These are phyloP conservation scores for Peromyscus eremicus DNA, from an alignment of 2,797 vertebrate genomes.

Conservation along the genomic window DNA sequence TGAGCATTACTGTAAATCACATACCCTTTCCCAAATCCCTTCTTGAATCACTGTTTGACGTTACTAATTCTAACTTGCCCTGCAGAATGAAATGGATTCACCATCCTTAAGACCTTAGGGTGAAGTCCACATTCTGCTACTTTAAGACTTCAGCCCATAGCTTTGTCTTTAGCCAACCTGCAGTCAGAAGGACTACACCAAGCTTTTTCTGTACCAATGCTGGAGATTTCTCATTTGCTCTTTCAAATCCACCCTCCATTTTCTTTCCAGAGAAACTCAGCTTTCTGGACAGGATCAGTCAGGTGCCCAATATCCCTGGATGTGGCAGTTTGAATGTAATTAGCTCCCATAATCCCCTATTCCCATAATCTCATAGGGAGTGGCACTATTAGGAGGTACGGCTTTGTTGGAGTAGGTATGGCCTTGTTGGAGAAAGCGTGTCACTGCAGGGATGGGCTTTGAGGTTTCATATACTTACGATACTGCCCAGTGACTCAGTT, in stretches of 20 bases:
- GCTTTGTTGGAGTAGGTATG: background rate
- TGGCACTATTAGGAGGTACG: background rate
- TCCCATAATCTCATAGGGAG: background rate
- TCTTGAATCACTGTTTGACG: background rate
- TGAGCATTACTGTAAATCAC: background rate
- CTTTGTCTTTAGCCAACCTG: background rate
- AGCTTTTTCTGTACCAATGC: background rate
- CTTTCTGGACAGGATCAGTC: background rate
- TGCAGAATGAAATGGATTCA: background rate
- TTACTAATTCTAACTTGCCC: background rate
- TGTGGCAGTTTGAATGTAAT: background rate
- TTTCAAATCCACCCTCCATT: background rate
- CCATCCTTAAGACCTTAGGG: background rate
- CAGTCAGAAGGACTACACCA: background rate
- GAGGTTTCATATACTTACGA: background rate
- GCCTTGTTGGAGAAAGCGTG: background rate
- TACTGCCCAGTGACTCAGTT: background rate
- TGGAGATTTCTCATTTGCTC: background rate
- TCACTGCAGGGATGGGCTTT: background rate
- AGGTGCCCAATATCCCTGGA: background rate
- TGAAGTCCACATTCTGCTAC: slow-evolving; percentile 34
- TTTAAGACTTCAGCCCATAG: background rate
- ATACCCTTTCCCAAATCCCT: background rate
- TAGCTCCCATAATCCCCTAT: background rate
- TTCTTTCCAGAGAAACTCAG: background rate